Evolutionary conservation across 30 jellyfish, hydroid and myxozoan species (phyloP).

Genomic region (Sanderia malayensis): DNA sequence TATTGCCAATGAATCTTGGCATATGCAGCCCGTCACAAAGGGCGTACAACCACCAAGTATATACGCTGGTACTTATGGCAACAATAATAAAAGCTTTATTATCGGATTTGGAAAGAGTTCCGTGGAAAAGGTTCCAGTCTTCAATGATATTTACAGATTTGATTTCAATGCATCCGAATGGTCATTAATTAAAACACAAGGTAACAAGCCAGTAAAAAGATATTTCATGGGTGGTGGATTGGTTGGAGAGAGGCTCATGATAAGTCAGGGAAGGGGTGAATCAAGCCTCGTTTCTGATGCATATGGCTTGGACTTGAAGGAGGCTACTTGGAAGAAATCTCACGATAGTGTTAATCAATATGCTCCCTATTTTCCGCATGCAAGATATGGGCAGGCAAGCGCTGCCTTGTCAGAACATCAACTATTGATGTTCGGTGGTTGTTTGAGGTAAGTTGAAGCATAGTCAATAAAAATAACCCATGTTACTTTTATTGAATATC

Average conservation of each 20-base stretch:
- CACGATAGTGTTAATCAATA: constrained; percentile 51
- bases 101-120: constrained; percentile 51
- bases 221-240: constrained; percentile 58
- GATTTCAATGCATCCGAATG: constrained; percentile 45
- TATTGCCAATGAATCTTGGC: constrained; percentile 29
- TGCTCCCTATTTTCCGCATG: constrained; percentile 59
- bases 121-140: neutral
- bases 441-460: constrained; percentile 57
- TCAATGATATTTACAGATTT: constrained; percentile 33
- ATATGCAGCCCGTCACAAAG: constrained; percentile 5
- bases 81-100: neutral
- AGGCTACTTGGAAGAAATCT: constrained; percentile 27
- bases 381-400: constrained; percentile 55
- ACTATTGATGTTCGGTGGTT: constrained; percentile 64
- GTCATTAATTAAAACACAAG: constrained; percentile 7
- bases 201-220: constrained; percentile 33
- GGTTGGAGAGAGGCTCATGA: constrained; percentile 3
- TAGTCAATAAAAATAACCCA: no score
- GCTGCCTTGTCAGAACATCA: constrained; percentile 27
- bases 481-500: no score
- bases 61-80: constrained; percentile 43
- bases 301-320: constrained; percentile 14
- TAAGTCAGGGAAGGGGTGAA: constrained; percentile 55
- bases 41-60: constrained; percentile 43
- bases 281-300: constrained; percentile 46